Percentiles rank a stretch among this genome's conserved stretches.
These are phyloP conservation scores for Ursus arctos DNA, from an alignment of 2,113 vertebrate species.

Conservation along the genomic window DNA sequence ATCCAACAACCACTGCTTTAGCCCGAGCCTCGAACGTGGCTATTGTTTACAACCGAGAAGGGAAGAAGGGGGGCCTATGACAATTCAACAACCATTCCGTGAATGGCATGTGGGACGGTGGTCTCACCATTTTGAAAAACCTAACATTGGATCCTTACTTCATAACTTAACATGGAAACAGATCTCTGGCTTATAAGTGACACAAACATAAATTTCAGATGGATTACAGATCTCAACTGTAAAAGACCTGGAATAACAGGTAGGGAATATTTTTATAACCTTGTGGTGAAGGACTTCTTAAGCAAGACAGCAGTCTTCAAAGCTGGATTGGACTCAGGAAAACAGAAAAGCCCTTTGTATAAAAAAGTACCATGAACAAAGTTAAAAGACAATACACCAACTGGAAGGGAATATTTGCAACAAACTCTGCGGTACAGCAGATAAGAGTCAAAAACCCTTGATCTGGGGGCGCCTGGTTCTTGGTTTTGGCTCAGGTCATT, in stretches of 20 bases:
- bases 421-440: neutral
- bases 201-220: neutral
- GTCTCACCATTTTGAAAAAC: neutral
- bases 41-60: neutral
- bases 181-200: neutral
- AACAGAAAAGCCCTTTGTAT: neutral
- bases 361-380: neutral
- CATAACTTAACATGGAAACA: neutral
- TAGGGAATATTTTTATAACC: neutral
- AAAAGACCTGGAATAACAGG: neutral
- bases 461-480: neutral
- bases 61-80: neutral
- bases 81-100: neutral
- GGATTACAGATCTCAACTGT: neutral
- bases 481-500: neutral
- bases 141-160: neutral
- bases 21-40: rapidly evolving
- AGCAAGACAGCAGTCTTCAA: neutral
- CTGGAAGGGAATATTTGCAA: neutral
- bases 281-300: neutral
- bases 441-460: neutral
- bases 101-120: neutral
- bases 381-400: neutral
- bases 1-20: neutral
- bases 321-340: neutral